These are phyloP conservation scores for Mormyrus proboscirostris DNA, from an alignment of 2,797 vertebrate genomes.

Conservation along the genomic window DNA sequence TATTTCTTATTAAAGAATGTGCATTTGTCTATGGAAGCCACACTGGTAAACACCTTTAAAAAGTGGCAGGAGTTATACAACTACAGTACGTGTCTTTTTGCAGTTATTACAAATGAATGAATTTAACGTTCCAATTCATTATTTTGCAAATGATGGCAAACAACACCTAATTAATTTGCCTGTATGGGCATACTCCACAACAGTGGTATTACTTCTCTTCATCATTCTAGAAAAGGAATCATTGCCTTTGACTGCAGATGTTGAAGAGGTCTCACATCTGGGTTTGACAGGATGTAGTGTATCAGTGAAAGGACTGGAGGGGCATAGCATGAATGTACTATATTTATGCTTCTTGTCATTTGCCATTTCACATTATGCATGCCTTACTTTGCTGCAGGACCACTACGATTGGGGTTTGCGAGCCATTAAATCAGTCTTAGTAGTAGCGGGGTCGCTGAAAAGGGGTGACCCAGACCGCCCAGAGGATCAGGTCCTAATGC, in stretches of 20 bases:
- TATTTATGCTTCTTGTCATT: conserved; percentile 7
- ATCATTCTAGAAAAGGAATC: background rate
- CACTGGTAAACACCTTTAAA: background rate
- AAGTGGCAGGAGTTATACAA: background rate
- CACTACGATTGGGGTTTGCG: conserved; percentile 96
- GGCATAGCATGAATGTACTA: background rate
- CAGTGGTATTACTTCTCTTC: background rate
- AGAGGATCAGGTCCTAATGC: conserved; percentile 92
- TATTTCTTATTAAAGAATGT: background rate
- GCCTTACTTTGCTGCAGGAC: conserved; percentile 58
- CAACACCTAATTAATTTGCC: background rate
- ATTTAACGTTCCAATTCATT: background rate
- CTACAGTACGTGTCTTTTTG: background rate
- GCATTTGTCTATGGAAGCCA: background rate
- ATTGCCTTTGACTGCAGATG: background rate
- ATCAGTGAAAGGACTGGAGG: background rate
- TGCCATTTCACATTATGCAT: background rate
- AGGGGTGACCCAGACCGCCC: conserved; percentile 75
- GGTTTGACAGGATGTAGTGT: background rate
- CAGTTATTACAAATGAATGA: background rate
- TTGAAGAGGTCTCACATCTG: background rate
- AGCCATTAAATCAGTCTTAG: conserved; percentile 91
- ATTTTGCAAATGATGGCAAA: background rate
- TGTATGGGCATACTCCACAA: background rate
- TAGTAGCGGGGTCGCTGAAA: conserved; percentile 88